Evolutionary conservation across 2,113 vertebrate species (phyloP).

Genomic region (Esox niger): DNA sequence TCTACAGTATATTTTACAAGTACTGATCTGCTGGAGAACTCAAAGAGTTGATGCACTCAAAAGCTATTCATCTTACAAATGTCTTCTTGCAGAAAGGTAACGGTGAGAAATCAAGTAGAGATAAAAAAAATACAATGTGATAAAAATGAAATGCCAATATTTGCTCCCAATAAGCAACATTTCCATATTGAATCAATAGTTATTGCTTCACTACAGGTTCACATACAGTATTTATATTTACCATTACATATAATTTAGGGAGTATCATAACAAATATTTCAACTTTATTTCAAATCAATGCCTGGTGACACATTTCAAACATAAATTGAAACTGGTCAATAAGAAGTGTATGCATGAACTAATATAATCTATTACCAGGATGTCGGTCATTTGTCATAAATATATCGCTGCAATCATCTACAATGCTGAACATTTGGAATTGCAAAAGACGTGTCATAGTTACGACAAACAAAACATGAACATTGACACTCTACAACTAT

Average conservation of each 20-base stretch:
- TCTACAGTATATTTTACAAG: too few relatives aligned
- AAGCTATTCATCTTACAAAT: neutral
- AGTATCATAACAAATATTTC: conserved; percentile 27
- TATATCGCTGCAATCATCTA: conserved; percentile 6
- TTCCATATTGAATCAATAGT: conserved; percentile 24
- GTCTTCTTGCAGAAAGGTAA: neutral
- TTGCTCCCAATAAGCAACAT: neutral
- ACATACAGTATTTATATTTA: conserved; percentile 17
- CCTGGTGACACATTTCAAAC: conserved; percentile 4
- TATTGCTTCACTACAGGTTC: conserved; percentile 19
- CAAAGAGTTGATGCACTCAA: neutral
- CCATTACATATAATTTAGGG: conserved; percentile 34
- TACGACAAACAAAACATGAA: neutral
- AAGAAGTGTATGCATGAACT: conserved; percentile 21
- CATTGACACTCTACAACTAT: too few relatives aligned
- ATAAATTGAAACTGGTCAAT: conserved; percentile 31
- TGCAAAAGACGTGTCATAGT: too few relatives aligned
- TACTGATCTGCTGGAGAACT: neutral
- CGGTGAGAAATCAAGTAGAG: neutral
- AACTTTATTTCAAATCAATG: conserved; percentile 38
- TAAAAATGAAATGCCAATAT: neutral
- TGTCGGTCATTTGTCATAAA: conserved; percentile 31
- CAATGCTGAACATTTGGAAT: neutral
- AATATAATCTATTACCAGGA: conserved; percentile 33
- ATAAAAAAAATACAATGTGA: neutral